Evolutionary conservation across 2,113 vertebrate genomes (phyloP), one percentile per base, ranked within the genome.

Genomic region (Nothocercus nigrocapillus): DNA sequence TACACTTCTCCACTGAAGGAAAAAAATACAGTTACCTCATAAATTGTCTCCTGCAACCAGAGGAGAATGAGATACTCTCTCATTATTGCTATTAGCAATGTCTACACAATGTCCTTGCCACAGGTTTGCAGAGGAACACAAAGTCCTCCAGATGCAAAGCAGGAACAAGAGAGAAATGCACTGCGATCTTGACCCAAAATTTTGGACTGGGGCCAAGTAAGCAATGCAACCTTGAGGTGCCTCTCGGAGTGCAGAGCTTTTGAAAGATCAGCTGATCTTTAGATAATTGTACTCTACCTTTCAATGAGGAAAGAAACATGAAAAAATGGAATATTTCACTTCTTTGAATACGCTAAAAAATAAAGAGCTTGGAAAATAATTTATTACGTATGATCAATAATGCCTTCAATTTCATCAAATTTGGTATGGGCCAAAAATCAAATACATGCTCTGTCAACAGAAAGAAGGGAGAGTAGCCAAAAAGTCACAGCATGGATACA

Each of bases 1-100:
- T 40, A 40, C 13, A 20, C 38, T 27, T 38, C 36, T 25, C 4
- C 11, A 15, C 7, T 17, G n/a, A 49, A 49, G 67, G 21, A 3
- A 34, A 49, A 70, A 22, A 45, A 14, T 15, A 30, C 17, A 40
- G 32, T 22, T 11, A 7, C 13, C 27, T 11, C 30, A 13, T 70
- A 32, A 49, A 49, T 49, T 34, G 17, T 34, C 45, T 34, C 5
- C 15, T 63, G 51, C 59, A 85, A 69, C 36, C 4, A 3, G 14
- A 75, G 16, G 15, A 94, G 36, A 82, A 62, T 10, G 5, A 9
- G 18, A 79, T 27, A 9, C 34, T 25, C 51, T 2, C 2, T 5
- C 0, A 0, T 62, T 53, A 40, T 45, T 0, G 0, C 36, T 82
- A 18, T 45, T 42, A 91, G 74, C 44, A 75, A n/a, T 22, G 51